Percentiles rank a stretch among this genome's conserved stretches.
These are phyloP conservation scores for Salticus scenicus DNA, from an alignment of 2,888 invertebrate genomes.

Conservation along the genomic window DNA sequence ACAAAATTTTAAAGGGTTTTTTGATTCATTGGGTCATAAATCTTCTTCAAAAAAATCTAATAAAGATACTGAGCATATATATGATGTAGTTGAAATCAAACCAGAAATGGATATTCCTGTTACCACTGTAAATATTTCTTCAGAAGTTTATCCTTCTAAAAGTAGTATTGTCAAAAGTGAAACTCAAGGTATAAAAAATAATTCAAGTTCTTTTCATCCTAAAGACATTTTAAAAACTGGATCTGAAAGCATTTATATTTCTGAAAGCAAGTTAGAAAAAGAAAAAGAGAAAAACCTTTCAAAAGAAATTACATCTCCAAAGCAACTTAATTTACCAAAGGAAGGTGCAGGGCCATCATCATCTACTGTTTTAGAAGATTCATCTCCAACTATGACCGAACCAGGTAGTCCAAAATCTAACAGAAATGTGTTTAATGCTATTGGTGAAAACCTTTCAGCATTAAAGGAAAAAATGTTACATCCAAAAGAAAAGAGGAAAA, in stretches of 20 bases:
- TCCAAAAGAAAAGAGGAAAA: slow-evolving; percentile 36
- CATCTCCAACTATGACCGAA: slow-evolving; percentile 22
- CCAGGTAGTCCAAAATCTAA: neutral
- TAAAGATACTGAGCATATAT: slow-evolving; percentile 41
- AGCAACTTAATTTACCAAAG: no score
- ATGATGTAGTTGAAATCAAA: slow-evolving; percentile 50
- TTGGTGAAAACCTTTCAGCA: slow-evolving; percentile 46
- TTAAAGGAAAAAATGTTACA: slow-evolving; percentile 48
- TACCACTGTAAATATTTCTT: neutral
- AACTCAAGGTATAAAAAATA: slow-evolving; percentile 31
- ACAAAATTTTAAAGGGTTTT: slow-evolving; percentile 45
- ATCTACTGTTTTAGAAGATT: neutral
- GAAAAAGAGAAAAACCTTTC: neutral
- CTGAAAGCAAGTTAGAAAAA: neutral
- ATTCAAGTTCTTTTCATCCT: slow-evolving; percentile 40
- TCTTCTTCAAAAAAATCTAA: neutral
- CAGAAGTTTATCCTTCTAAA: neutral
- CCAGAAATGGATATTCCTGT: neutral
- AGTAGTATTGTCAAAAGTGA: neutral
- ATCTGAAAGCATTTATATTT: neutral
- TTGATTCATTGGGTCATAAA: slow-evolving; percentile 55
- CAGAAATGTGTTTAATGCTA: slow-evolving; percentile 31
- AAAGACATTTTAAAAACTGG: slow-evolving; percentile 33
- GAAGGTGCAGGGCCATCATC: no score
- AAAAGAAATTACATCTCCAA: neutral